Evolutionary conservation across 2,888 invertebrate genomes (phyloP).

Genomic region (Tenodera sinensis): DNA sequence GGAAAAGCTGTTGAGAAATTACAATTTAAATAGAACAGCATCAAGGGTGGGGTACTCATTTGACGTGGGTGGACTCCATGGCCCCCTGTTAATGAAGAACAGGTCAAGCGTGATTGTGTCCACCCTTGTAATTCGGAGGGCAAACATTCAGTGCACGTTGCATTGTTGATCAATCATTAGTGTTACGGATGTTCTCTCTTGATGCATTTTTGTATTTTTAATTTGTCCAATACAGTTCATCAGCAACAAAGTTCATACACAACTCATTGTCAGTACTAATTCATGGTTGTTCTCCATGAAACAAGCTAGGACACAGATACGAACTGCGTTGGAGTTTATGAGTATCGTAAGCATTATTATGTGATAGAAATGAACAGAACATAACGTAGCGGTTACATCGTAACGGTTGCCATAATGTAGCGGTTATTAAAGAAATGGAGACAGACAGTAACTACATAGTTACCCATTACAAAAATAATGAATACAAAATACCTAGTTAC

Average conservation of each 20-base stretch:
- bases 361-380: too few species aligned
- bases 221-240: neutral
- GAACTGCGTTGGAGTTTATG: too few species aligned
- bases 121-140: conserved; percentile 11
- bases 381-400: too few species aligned
- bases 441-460: too few species aligned
- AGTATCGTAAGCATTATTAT: too few species aligned
- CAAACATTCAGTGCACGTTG: neutral
- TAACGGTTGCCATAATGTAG: too few species aligned
- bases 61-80: neutral
- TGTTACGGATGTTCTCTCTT: neutral
- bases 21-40: neutral
- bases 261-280: neutral
- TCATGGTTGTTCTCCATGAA: too few species aligned
- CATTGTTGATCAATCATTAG: neutral
- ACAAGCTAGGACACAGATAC: too few species aligned
- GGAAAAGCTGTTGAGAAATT: neutral
- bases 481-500: too few species aligned
- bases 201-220: neutral
- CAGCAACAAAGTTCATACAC: neutral
- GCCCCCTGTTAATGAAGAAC: neutral
- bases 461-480: too few species aligned
- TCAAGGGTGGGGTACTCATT: neutral
- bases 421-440: too few species aligned
- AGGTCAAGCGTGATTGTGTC: conserved; percentile 5